phyloP scores from a whole-genome alignment of 2,797 vertebrate species.

The Onychomys arenicola region DNA sequence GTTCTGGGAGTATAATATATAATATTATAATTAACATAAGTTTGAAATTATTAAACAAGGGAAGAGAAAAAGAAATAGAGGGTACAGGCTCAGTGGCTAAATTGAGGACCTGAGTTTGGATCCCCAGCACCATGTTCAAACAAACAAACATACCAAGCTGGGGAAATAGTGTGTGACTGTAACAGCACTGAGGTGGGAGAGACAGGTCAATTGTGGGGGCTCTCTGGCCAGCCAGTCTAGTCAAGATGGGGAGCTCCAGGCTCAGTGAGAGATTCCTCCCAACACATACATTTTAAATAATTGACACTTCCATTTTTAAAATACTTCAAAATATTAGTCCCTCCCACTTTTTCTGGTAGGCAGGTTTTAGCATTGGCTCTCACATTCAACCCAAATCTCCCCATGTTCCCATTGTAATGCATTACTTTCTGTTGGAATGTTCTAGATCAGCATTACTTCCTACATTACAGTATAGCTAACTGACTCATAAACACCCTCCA shows the following conservation, averaged over 20 bases:
- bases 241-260: neutral
- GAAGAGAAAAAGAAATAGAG: neutral
- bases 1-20: neutral
- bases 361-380: constrained; percentile 12
- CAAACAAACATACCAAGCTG: neutral
- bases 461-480: constrained; percentile 17
- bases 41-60: constrained; percentile 45
- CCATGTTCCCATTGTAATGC: neutral
- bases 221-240: neutral
- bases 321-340: constrained; percentile 8
- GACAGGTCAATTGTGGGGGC: neutral
- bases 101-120: neutral
- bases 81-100: neutral
- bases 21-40: neutral
- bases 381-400: neutral
- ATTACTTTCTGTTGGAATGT: neutral
- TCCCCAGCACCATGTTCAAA: neutral
- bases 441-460: constrained; percentile 11
- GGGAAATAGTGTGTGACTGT: neutral
- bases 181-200: neutral
- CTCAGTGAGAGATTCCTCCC: neutral
- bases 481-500: constrained; percentile 25
- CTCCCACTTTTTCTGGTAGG: neutral
- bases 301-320: neutral
- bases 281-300: neutral